Conservation (phyloP, 2,113 vertebrate genomes). For the Microcebus tavaratra region DNA sequence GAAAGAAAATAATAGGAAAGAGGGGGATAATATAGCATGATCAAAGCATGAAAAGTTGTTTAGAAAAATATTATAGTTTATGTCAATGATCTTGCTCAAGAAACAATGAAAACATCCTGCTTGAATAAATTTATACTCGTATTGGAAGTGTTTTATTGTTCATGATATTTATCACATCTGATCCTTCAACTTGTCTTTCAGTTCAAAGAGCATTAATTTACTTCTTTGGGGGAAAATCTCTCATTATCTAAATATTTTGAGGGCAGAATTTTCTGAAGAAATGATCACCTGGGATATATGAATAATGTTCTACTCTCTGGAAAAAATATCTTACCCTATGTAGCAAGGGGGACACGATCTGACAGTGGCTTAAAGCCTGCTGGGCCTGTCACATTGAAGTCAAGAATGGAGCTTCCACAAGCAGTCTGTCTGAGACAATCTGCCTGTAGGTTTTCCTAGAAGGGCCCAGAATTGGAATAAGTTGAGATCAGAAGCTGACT, state of each 20-base stretch:
- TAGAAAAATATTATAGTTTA: neutral
- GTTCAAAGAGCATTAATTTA: neutral
- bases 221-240: neutral
- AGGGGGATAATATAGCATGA: neutral
- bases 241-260: neutral
- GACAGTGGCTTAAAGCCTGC: neutral
- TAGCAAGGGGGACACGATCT: neutral
- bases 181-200: neutral
- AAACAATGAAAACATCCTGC: neutral
- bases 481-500: neutral
- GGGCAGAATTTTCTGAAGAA: neutral
- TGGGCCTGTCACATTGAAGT: neutral
- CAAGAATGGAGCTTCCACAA: slow-evolving; percentile 4
- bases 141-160: neutral
- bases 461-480: neutral
- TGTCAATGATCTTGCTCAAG: neutral
- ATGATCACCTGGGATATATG: neutral
- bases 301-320: neutral
- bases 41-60: neutral
- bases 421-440: neutral
- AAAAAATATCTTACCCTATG: neutral
- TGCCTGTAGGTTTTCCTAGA: slow-evolving; percentile 16
- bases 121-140: neutral
- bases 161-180: neutral
- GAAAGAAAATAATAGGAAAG: neutral